Conservation (phyloP, 2,888 invertebrate species). For the Leptinotarsa peninsularis region DNA sequence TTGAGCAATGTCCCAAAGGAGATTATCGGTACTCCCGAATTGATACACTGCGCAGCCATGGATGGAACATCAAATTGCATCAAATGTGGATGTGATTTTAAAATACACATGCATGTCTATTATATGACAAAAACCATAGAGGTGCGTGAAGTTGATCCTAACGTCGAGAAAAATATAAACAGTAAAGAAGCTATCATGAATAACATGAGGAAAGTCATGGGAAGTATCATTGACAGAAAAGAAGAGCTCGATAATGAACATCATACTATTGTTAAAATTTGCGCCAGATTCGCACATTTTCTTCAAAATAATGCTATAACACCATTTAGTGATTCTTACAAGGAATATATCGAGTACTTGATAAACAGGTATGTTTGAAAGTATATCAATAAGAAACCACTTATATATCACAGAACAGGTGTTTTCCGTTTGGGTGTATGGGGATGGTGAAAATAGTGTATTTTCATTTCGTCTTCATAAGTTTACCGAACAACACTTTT, state of each 20-base stretch:
- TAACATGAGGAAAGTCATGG: conserved; percentile 49
- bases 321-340: conserved; percentile 59
- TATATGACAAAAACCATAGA: conserved; percentile 57
- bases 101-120: conserved; percentile 62
- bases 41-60: conserved; percentile 59
- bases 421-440: too few species aligned
- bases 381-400: too few species aligned
- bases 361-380: conserved; percentile 54
- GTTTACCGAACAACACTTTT: too few species aligned
- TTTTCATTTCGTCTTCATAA: too few species aligned
- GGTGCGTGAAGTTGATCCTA: conserved; percentile 52
- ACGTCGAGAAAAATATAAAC: conserved; percentile 52
- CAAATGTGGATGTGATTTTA: conserved; percentile 57
- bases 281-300: conserved; percentile 61
- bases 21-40: conserved; percentile 57
- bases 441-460: too few species aligned
- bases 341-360: conserved; percentile 58
- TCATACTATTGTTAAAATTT: conserved; percentile 51
- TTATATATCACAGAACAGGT: too few species aligned
- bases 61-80: conserved; percentile 49
- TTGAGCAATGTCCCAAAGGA: conserved; percentile 57
- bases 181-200: conserved; percentile 49
- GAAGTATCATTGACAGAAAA: conserved; percentile 47
- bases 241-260: conserved; percentile 55
- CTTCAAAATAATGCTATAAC: conserved; percentile 59